A percentile compares a stretch with the other conserved stretches of the same genome.
Conservation (phyloP, 1,140 invertebrate genomes). For the Linepithema humile region DNA sequence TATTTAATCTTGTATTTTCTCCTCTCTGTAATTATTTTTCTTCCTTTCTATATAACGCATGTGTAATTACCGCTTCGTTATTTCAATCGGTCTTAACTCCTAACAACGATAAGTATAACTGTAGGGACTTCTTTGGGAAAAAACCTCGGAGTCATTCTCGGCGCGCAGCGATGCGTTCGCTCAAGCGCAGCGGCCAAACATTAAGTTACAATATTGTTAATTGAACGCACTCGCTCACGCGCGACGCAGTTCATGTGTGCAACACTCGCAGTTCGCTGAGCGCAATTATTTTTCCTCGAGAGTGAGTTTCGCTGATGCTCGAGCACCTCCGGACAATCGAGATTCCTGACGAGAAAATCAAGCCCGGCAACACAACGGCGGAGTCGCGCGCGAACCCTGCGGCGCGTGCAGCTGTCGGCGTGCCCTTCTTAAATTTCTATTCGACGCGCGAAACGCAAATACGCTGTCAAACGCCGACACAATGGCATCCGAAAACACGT, state of each 20-base stretch:
- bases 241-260: slow-evolving; percentile 55
- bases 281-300: slow-evolving; percentile 82
- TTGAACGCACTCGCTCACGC: slow-evolving; percentile 63
- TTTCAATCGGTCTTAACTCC: not conserved
- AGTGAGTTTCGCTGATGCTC: slow-evolving; percentile 76
- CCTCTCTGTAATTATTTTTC: slow-evolving; percentile 17
- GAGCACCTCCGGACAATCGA: slow-evolving; percentile 79
- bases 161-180: slow-evolving; percentile 6
- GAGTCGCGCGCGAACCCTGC: slow-evolving; percentile 39
- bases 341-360: slow-evolving; percentile 33
- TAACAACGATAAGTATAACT: not conserved
- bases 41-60: not conserved
- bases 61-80: not conserved
- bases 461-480: slow-evolving; percentile 44
- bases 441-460: slow-evolving; percentile 64
- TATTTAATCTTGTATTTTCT: too few relatives aligned
- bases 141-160: slow-evolving; percentile 17
- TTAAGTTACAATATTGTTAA: slow-evolving; percentile 71
- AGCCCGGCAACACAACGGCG: slow-evolving; percentile 8
- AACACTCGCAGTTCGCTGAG: slow-evolving; percentile 48
- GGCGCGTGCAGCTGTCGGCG: slow-evolving; percentile 69
- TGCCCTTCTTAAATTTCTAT: slow-evolving; percentile 61
- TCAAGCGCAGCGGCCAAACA: slow-evolving; percentile 44
- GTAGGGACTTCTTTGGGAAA: slow-evolving; percentile 19
- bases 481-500: slow-evolving; percentile 69